Evolutionary conservation across 2,797 vertebrate genomes (phyloP), one percentile per base, ranked within the genome.

Genomic region (Alexandromys oeconomus): DNA sequence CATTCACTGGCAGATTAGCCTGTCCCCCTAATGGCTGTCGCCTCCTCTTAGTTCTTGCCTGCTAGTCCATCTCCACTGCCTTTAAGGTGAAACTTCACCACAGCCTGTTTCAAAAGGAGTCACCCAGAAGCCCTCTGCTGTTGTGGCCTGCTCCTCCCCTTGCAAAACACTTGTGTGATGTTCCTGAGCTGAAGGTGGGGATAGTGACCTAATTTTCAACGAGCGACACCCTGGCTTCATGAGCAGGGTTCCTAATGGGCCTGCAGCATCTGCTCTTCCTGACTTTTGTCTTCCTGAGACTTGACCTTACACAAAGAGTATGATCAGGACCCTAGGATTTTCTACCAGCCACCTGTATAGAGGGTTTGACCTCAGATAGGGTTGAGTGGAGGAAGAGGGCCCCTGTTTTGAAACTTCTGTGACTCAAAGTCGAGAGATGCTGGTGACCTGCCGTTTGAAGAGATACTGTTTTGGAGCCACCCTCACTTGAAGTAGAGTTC

Each of bases 71-170:
- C 40, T 74, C 31, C 46, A 67, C 40, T 51, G 40, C 57, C 71
- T 89, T 46, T 89, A 74, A 48, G 23, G 23, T 65, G 34, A 21
- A 48, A 21, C 23, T 54, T 54, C 25, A 40, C n/a, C 46, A 12
- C 31, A 34, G 61, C 14, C 27, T 43, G 13, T 85, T 92, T 92
- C 91, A 92, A 78, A 92, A 67, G 63, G 65, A 85, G 46, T 92
- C 59, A 65, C 6, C 59, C 15, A 17, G 15, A 57, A 21, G 5
- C 5, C 82, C 69, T 73, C 29, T 91, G 34, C 73, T 34, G 2
- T 27, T 59, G 48, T 29, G 48, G 34, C 59, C 40, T 84, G 48
- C 73, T 12, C 37, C 37, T 85, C 67, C 37, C 21, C 14, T 34
- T 77, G 21, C 23, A 78, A 61, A 40, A 81, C 17, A 46, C 67